Evolutionary conservation across 2,888 invertebrate species (phyloP), one percentile per base, ranked within the genome.

Genomic region (Xanthorhoe designata): DNA sequence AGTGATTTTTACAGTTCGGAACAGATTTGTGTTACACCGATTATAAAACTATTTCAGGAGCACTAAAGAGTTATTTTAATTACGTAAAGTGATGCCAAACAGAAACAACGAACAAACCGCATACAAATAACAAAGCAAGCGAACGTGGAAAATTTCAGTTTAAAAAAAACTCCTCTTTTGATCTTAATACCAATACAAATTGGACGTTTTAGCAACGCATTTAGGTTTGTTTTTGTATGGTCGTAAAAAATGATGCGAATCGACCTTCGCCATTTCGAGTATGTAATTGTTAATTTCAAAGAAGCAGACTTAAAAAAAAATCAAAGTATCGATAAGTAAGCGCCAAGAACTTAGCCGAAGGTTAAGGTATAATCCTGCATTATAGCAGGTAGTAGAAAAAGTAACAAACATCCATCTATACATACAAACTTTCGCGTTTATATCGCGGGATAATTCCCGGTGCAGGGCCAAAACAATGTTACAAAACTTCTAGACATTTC

Each of bases 51-150:
- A 68, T 68, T 71, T 66, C 63, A 53, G 63, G 54, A 50, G n/a
- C 52, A 62, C 50, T 64, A 59, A 69, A 69, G 64, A 69, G 69
- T 73, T 68, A 67, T 62, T 70, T 71, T 71, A 73, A 73, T 70
- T 70, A 71, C 69, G 19, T 53, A 57, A 64, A 70, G 69, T 68
- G 69, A 66, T 72, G 70, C 71, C 67, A 73, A 69, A 71, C 63
- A 60, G 61, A 68, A 71, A 64, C 66, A 68, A 68, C 55, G 63
- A 65, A 53, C 32, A 52, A 59, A 61, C 17, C 49, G 19, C 35
- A 38, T 56, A 55, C 17, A 60, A 32, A 24, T 29, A 19, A 61
- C 63, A 59, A 55, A 56, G n/a, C 47, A 45, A 10, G 45, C 13
- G 17, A 47, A 47, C 47, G 8, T 17, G 47, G 47, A 47, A 47